phyloP scores from a whole-genome alignment of 1,140 invertebrate genomes.

The Neodiprion fabricii region DNA sequence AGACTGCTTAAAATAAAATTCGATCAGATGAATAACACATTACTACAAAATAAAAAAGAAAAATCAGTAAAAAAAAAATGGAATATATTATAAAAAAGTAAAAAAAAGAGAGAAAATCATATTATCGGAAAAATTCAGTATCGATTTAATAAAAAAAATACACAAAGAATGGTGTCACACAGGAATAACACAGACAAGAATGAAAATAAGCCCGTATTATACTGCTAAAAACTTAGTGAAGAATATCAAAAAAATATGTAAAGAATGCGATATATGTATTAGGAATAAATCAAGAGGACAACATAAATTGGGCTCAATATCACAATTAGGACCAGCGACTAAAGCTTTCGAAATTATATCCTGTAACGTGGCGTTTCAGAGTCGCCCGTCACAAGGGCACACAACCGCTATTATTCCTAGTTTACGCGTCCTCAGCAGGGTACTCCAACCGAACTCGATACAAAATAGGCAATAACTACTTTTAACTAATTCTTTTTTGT shows the following conservation, averaged over 20 bases:
- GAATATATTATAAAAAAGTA: conserved; percentile 17
- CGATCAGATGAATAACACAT: conserved; percentile 14
- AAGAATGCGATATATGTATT: conserved; percentile 20
- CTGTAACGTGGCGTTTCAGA: too few species aligned
- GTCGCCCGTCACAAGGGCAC: too few species aligned
- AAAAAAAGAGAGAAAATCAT: conserved; percentile 22
- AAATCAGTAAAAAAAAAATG: conserved; percentile 11
- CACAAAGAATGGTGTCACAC: conserved; percentile 21
- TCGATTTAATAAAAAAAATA: conserved; percentile 19
- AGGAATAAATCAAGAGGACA: conserved; percentile 24
- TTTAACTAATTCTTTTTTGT: too few species aligned
- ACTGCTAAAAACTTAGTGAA: conserved; percentile 20
- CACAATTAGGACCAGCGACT: conserved; percentile 25
- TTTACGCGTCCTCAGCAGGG: too few species aligned
- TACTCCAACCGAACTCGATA: too few species aligned
- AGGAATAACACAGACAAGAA: conserved; percentile 12
- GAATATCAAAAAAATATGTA: conserved; percentile 22
- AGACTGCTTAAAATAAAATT: conserved; percentile 17
- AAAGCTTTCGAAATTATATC: conserved; percentile 15
- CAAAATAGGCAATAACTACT: too few species aligned
- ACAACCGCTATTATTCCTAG: too few species aligned
- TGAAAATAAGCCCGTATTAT: conserved; percentile 20
- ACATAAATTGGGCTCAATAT: conserved; percentile 20
- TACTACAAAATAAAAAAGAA: conserved; percentile 5
- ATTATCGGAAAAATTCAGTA: conserved; percentile 14